Percentiles rank a stretch among this genome's conserved stretches.
Conservation (phyloP, 2,888 invertebrate genomes). For the Epicampocera succincta region DNA sequence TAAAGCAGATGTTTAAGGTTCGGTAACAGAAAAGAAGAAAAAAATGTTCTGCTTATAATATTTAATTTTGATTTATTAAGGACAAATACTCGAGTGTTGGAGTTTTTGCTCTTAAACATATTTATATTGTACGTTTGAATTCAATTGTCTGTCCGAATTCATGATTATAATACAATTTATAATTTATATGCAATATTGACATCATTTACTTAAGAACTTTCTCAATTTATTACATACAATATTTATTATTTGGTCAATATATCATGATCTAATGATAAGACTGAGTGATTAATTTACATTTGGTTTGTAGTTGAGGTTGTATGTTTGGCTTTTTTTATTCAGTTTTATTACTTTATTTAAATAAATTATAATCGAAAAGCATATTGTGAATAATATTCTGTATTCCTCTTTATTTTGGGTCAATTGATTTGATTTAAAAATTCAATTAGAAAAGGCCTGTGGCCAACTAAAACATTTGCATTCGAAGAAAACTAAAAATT, state of each 20-base stretch:
- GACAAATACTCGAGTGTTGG: background rate
- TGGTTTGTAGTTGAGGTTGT: slow-evolving; percentile 14
- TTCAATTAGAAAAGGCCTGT: too few species aligned
- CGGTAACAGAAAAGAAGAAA: background rate
- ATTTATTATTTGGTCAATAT: slow-evolving; percentile 37
- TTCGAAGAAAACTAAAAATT: too few species aligned
- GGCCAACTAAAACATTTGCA: too few species aligned
- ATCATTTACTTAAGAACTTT: background rate
- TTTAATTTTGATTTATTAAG: slow-evolving; percentile 41
- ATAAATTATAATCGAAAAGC: background rate
- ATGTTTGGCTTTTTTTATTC: background rate
- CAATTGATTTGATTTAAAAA: too few species aligned
- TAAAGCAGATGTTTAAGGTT: slow-evolving; percentile 3
- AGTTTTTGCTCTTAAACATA: too few species aligned
- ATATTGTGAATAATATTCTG: background rate
- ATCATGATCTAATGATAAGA: background rate
- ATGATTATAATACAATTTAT: slow-evolving; percentile 25
- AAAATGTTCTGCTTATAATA: background rate
- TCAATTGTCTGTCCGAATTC: slow-evolving; percentile 6
- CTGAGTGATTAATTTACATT: slow-evolving; percentile 28
- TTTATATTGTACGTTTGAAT: slow-evolving; percentile 17
- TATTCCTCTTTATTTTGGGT: too few species aligned
- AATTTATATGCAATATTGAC: slow-evolving; percentile 25
- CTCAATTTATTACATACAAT: slow-evolving; percentile 20
- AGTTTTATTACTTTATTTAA: too few species aligned